phyloP scores from a whole-genome alignment of 2,797 vertebrate genomes.

The Argentina silus region DNA sequence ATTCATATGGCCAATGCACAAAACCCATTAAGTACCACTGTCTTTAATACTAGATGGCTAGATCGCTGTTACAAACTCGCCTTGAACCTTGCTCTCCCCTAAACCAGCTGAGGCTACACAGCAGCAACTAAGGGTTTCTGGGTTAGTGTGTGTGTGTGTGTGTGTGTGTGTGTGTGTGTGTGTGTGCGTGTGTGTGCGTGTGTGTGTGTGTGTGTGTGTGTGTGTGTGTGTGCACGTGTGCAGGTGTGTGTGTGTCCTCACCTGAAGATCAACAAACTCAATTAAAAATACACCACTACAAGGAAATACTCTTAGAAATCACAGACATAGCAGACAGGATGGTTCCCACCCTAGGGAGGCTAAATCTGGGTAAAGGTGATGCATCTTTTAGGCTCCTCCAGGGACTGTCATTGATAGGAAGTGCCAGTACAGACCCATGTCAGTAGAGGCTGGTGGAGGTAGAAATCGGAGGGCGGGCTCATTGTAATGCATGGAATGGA shows the following conservation, averaged over 20 bases:
- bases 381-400: too few species aligned
- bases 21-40: conserved; percentile 11
- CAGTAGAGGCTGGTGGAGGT: too few species aligned
- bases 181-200: too few species aligned
- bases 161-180: too few species aligned
- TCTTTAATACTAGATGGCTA: neutral
- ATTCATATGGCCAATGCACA: neutral
- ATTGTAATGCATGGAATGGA: too few species aligned
- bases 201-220: too few species aligned
- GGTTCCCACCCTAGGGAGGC: neutral
- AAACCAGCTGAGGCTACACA: neutral
- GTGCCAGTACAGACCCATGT: too few species aligned
- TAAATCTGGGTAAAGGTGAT: neutral
- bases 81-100: neutral
- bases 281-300: conserved; percentile 13
- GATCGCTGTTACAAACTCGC: neutral
- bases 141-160: neutral
- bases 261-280: neutral
- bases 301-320: conserved; percentile 2
- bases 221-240: too few species aligned
- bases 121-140: neutral
- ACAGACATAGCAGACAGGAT: neutral
- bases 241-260: neutral
- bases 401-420: too few species aligned
- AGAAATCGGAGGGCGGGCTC: too few species aligned